These are phyloP conservation scores for Sylvietta virens DNA, from an alignment of 2,113 vertebrate species.

Conservation along the genomic window DNA sequence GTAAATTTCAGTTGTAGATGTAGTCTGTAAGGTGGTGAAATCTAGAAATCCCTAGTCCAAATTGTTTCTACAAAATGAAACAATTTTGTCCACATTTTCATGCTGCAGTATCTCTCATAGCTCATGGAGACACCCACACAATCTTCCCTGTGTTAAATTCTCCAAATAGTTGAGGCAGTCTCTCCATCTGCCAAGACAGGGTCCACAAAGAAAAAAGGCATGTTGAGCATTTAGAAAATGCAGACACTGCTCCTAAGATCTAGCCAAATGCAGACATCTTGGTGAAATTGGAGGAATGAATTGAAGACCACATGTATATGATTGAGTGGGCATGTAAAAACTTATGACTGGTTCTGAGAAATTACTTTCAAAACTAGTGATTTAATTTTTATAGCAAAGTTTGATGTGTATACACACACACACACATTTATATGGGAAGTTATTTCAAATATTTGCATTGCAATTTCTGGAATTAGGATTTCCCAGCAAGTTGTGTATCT, in stretches of 20 bases:
- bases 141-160: neutral
- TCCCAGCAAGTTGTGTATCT: neutral
- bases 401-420: too few species aligned
- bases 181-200: neutral
- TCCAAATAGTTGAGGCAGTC: neutral
- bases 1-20: neutral
- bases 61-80: too few species aligned
- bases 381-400: neutral
- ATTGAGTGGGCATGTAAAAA: neutral
- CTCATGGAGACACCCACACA: neutral
- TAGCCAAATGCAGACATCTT: conserved; percentile 6
- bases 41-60: neutral
- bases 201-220: conserved; percentile 35
- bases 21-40: neutral
- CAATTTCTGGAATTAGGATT: neutral
- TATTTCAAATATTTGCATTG: neutral
- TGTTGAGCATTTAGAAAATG: conserved; percentile 25
- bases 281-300: neutral
- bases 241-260: conserved; percentile 9
- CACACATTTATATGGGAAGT: too few species aligned
- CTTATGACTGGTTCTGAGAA: neutral
- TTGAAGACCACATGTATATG: neutral
- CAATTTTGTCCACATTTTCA: neutral
- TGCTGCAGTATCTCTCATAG: neutral
- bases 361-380: neutral